Base-by-base conservation (phyloP, 2,888 invertebrate species). In the Scaeva pyrastri region DNA sequence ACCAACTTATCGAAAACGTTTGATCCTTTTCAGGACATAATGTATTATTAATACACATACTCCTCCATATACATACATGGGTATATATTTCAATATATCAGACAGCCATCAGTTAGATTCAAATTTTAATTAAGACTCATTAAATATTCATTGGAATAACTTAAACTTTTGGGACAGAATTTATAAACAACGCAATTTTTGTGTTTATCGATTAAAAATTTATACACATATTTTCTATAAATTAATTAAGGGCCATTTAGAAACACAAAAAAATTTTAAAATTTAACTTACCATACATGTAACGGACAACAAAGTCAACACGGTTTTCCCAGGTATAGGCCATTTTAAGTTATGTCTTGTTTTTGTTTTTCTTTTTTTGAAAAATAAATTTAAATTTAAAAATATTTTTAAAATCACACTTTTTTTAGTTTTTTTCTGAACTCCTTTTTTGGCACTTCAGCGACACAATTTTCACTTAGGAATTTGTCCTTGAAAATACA, bases 291-390 rank as follows among this genome's bases (percentile, higher is more conserved):
- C 97, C 97, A 91, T 97, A 97, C 90, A 97, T 94, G 93, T 96
- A 96, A 91, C 95, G 95, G 89, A 97, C 96, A 91, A 97, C 95
- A 92, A 97, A 97, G 91, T 94, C 95, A 88, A 97, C 96, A 91
- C 97, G 94, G 93, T 96, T 97, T 91, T 97, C 96, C 97, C 97
- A 97, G 90, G 95, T 94, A 93, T 96, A 96, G 79, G 96, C 96
- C 96, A 96, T 96, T 90, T 87, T 88, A 80, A 78, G 79, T 68
- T 1, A 14, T 52, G 7, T 77, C 19, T 76, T 48, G 3, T 48
- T 52, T 43, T 86, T 88, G 74, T 75, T 88, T 88, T 76, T 87
- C 45, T 73, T 62, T 58, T 31, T 23, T 36, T 48, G 21, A 70
- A 45, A 56, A 77, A 56, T 68, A 68, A 77, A 62, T 73, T 71